These are phyloP conservation scores for Thaumatotibia leucotreta DNA, from an alignment of 1,140 invertebrate genomes.

Conservation along the genomic window DNA sequence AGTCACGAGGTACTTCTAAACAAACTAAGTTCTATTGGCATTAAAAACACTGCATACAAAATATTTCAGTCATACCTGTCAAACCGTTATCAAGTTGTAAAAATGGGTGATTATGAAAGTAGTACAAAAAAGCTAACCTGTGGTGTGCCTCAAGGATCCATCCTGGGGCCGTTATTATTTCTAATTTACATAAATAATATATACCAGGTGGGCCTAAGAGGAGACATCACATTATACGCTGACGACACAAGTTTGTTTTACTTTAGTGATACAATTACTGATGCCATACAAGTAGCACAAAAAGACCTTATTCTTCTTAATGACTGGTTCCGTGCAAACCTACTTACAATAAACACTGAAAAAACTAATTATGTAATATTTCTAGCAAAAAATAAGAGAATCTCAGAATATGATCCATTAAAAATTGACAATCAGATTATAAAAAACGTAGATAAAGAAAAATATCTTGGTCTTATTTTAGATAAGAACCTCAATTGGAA, in stretches of 20 bases:
- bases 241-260: constrained; percentile 12
- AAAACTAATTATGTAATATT: constrained; percentile 1
- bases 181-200: too few relatives aligned
- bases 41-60: too few relatives aligned
- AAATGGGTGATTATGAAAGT: too few relatives aligned
- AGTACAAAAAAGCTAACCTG: neutral
- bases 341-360: neutral
- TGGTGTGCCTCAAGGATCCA: constrained; percentile 13
- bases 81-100: too few relatives aligned
- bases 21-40: neutral
- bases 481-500: neutral
- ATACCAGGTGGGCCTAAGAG: neutral
- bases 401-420: neutral
- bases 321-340: neutral
- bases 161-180: constrained; percentile 8
- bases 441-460: neutral
- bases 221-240: constrained; percentile 2
- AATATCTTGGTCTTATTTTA: neutral
- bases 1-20: neutral
- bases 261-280: neutral
- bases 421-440: neutral
- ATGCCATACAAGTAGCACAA: neutral
- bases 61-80: neutral
- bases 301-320: neutral
- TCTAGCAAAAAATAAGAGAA: neutral